A percentile compares a stretch with the other conserved stretches of the same genome.
phyloP scores from a whole-genome alignment of 2,888 invertebrate genomes.

The Orchesellides sinensis region DNA sequence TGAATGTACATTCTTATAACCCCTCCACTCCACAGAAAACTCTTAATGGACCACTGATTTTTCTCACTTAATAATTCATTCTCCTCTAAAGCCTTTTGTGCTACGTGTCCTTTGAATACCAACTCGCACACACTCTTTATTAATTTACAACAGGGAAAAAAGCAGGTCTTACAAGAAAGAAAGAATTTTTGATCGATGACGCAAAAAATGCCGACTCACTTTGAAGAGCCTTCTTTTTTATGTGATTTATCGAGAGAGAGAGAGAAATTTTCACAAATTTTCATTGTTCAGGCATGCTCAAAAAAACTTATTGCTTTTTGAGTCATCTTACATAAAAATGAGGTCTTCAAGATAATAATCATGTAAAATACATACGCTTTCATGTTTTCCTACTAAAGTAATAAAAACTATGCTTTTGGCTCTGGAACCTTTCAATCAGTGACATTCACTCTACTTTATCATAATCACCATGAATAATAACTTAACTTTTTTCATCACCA shows the following conservation, averaged over 20 bases:
- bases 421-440: conserved; percentile 46
- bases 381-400: no score
- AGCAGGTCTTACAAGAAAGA: no score
- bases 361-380: no score
- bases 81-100: background rate
- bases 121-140: no score
- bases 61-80: conserved; percentile 25
- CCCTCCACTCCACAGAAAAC: background rate
- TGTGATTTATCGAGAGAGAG: conserved; percentile 31
- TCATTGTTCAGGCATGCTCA: no score
- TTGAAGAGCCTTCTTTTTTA: conserved; percentile 2
- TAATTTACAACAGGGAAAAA: no score
- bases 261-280: no score
- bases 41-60: conserved; percentile 7
- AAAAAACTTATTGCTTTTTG: no score
- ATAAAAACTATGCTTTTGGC: background rate
- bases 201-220: conserved; percentile 15
- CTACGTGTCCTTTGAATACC: background rate
- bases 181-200: conserved; percentile 5
- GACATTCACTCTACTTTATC: conserved; percentile 57
- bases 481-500: conserved; percentile 40
- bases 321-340: no score
- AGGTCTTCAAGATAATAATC: no score
- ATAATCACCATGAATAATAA: conserved; percentile 63
- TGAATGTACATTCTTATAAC: background rate